A percentile compares a stretch with the other conserved stretches of the same genome.
These are phyloP conservation scores for Odocoileus hemionus DNA, from an alignment of 2,113 vertebrate genomes.

Conservation along the genomic window DNA sequence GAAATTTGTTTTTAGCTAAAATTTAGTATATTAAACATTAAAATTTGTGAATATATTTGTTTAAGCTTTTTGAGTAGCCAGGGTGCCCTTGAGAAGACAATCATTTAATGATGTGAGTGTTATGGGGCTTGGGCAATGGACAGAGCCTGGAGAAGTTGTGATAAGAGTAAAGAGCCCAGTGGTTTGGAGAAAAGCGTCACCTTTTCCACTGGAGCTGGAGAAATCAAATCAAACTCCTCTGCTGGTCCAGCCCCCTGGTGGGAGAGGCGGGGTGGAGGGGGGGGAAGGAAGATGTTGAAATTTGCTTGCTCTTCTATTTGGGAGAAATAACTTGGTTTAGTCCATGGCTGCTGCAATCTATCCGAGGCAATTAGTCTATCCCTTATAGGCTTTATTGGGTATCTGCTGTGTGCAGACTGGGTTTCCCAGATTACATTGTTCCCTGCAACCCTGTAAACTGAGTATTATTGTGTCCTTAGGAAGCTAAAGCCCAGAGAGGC, in stretches of 20 bases:
- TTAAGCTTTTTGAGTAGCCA: not conserved
- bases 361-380: not conserved
- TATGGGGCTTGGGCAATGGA: not conserved
- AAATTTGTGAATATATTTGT: constrained; percentile 6
- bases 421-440: not conserved
- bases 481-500: not conserved
- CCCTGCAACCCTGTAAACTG: not conserved
- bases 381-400: not conserved
- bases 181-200: not conserved
- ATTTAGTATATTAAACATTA: constrained; percentile 21
- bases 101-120: not conserved
- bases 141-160: not conserved
- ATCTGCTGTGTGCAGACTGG: not conserved
- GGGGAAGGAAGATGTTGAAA: not conserved
- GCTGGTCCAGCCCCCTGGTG: not conserved
- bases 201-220: not conserved
- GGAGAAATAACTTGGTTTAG: not conserved
- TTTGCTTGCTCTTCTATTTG: not conserved
- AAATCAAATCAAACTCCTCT: not conserved
- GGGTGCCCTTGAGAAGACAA: not conserved
- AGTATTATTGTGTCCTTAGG: not conserved
- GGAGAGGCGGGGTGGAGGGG: too few species aligned
- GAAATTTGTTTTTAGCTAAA: constrained; percentile 27
- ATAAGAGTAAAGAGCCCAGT: not conserved
- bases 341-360: not conserved